These are phyloP conservation scores for Actinia equina DNA, from an alignment of 64 coral and sea anemone genomes.

Conservation along the genomic window DNA sequence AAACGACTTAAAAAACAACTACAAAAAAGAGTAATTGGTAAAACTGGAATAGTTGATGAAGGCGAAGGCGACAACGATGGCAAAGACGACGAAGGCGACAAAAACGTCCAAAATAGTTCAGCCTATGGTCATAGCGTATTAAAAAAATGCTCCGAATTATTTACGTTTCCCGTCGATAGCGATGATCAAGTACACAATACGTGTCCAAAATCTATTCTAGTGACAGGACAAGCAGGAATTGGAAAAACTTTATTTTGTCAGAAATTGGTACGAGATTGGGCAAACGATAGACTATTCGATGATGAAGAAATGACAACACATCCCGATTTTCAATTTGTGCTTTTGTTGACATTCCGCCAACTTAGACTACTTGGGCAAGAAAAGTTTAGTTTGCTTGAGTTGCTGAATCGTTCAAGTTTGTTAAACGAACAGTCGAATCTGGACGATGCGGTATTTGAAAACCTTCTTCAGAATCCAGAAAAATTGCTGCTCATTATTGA, in stretches of 20 bases:
- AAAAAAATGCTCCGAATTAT: neutral
- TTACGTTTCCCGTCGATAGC: neutral
- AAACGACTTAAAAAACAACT: neutral
- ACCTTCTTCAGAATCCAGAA: neutral
- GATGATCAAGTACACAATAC: neutral
- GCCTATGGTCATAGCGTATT: neutral
- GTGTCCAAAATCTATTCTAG: constrained; percentile 3
- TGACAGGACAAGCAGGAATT: constrained; percentile 41
- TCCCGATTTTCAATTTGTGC: constrained; percentile 18
- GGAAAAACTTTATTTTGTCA: constrained; percentile 40
- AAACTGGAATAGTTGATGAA: no score
- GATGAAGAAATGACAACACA: neutral
- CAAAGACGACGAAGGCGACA: no score
- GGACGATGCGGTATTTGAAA: constrained; percentile 3
- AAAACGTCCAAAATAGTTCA: neutral
- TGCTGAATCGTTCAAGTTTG: constrained; percentile 2
- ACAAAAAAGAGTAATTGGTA: no score
- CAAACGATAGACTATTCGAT: constrained; percentile 21
- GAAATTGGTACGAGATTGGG: constrained; percentile 39
- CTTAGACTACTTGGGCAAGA: constrained; percentile 10
- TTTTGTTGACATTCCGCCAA: constrained; percentile 30
- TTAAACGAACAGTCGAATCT: neutral
- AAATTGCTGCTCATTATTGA: constrained; percentile 34
- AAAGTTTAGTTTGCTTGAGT: neutral
- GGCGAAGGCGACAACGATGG: no score